phyloP scores from a whole-genome alignment of 2,797 vertebrate genomes.

The Melanotaenia nigrans region DNA sequence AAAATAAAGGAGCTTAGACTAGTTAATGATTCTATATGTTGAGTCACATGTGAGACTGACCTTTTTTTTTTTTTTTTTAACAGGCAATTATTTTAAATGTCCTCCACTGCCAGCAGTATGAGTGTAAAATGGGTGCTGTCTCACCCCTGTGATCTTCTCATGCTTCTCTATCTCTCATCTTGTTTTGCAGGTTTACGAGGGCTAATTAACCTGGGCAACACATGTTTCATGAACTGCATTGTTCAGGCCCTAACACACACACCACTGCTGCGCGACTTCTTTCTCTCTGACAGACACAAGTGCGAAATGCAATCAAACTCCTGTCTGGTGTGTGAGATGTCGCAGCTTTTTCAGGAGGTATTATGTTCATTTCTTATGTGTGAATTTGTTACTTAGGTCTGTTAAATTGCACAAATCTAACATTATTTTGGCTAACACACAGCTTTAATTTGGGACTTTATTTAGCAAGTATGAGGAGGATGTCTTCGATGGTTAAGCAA shows the following conservation, averaged over 20 bases:
- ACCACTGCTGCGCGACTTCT: conserved; percentile 96
- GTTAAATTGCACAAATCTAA: conserved; percentile 14
- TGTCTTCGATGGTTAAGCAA: conserved; percentile 24
- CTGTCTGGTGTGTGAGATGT: conserved; percentile 98
- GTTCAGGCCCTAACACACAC: conserved; percentile 99
- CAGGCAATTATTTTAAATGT: background rate
- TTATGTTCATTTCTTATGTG: conserved; percentile 37
- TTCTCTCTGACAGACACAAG: conserved; percentile 97
- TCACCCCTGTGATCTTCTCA: conserved; percentile 10
- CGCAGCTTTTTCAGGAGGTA: conserved; percentile 98
- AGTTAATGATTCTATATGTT: background rate
- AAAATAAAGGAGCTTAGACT: background rate
- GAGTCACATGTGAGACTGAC: background rate
- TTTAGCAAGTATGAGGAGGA: conserved; percentile 32
- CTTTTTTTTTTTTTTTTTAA: background rate
- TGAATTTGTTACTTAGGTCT: conserved; percentile 5
- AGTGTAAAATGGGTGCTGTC: conserved; percentile 12
- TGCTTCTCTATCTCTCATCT: conserved; percentile 27
- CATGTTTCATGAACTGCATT: conserved; percentile 99
- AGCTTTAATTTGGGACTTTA: conserved; percentile 11
- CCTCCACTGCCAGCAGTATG: background rate
- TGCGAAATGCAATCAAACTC: conserved; percentile 99
- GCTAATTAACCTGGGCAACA: conserved; percentile 98
- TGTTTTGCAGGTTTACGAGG: conserved; percentile 90
- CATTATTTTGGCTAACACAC: conserved; percentile 15